phyloP scores from a whole-genome alignment of 2,797 vertebrate genomes.

The Anomalospiza imberbis region DNA sequence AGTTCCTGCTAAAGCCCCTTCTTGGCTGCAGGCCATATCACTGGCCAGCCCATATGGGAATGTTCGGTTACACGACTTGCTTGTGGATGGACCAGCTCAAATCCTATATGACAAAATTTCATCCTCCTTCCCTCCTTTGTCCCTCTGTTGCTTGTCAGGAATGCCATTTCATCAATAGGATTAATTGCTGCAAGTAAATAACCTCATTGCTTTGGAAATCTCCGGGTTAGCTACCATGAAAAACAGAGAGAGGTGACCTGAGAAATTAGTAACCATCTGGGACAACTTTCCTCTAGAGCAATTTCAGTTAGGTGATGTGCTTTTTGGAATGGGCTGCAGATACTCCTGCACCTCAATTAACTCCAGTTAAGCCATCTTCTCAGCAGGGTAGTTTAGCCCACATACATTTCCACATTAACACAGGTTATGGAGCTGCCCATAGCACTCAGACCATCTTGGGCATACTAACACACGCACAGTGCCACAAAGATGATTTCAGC shows the following conservation, averaged over 20 bases:
- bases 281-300: neutral
- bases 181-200: neutral
- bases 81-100: neutral
- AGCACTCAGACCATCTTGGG: neutral
- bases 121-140: neutral
- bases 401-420: neutral
- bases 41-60: neutral
- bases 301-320: neutral
- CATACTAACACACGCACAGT: neutral
- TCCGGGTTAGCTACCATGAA: neutral
- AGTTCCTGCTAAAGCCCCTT: slow-evolving; percentile 32
- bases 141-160: neutral
- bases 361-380: neutral
- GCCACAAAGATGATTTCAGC: neutral
- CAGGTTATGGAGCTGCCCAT: neutral
- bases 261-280: neutral
- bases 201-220: neutral
- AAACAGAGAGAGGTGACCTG: neutral
- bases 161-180: neutral
- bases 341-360: neutral
- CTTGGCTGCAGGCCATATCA: slow-evolving; percentile 30
- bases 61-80: neutral
- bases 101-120: neutral
- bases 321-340: neutral
- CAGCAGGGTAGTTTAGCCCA: neutral